Base-by-base conservation (phyloP, 2,113 vertebrate species). In the Bostrychus sinensis region DNA sequence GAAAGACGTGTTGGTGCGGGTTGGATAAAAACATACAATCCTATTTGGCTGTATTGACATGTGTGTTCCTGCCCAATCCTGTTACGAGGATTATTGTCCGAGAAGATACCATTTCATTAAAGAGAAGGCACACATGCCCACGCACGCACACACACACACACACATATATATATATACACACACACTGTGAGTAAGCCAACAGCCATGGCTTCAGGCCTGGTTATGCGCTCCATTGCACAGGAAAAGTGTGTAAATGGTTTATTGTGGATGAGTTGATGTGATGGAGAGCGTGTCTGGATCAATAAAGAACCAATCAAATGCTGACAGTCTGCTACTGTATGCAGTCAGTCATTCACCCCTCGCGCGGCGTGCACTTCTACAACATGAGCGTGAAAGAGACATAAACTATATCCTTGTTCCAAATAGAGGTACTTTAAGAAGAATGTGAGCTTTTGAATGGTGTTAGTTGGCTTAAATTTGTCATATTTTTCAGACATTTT, bases 231-330 rank as follows among this genome's bases (percentile, higher is more conserved):
- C 87, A 90, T 91, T 92, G 89, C 90, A 86, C 87, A 83, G 67
- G 85, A 86, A 89, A 86, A 80, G 80, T 85, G 86, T 89, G 93
- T 94, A 92, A 93, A 93, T 93, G 92, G 89, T 87, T 94, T 94
- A 93, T 90, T 91, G 90, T 92, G 90, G 92, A 93, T 94, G 86
- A 92, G 91, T 88, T 86, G 91, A 93, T 91, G 92, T 93, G 92
- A 92, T 90, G 87, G 88, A 85, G 91, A 94, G 92, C 88, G 83
- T 92, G 89, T 89, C 89, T 75, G 82, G 77, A 91, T 93, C 92
- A 89, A 91, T 94, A 94, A 88, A 85, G 87, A 86, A 87, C 88
- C 91, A 91, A 90, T 92, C 90, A 91, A 89, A 89, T 64, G 82
- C 82, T 88, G 88, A 87, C 88, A 90, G 90, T 86, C 82, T 70